Percentiles rank a stretch among this genome's conserved stretches.
These are phyloP conservation scores for Tubulanus polymorphus DNA, from an alignment of 2,888 invertebrate genomes.

Conservation along the genomic window DNA sequence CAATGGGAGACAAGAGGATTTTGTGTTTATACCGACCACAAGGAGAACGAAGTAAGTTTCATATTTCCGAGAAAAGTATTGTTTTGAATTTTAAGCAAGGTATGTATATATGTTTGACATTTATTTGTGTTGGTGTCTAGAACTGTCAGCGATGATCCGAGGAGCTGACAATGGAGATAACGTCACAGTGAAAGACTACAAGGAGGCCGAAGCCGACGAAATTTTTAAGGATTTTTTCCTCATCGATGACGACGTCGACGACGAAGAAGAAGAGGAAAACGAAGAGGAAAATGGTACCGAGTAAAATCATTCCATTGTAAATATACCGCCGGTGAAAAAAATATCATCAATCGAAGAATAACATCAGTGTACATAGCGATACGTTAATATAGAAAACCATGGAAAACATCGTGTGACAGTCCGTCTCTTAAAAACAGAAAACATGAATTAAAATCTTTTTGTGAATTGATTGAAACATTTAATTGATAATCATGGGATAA, in stretches of 20 bases:
- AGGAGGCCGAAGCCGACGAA: constrained; percentile 29
- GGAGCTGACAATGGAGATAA: constrained; percentile 36
- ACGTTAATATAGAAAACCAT: no score
- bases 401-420: no score
- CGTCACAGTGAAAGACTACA: constrained; percentile 39
- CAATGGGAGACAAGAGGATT: constrained; percentile 38
- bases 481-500: no score
- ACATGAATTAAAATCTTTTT: no score
- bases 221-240: constrained; percentile 33
- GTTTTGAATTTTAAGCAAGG: background rate
- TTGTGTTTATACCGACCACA: constrained; percentile 47
- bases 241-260: background rate
- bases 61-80: background rate
- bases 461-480: no score
- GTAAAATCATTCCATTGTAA: no score
- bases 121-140: constrained; percentile 23
- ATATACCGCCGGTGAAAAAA: no score
- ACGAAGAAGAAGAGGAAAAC: background rate
- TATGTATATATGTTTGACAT: constrained; percentile 5
- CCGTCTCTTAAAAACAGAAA: no score
- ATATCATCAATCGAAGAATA: no score
- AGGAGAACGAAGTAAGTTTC: constrained; percentile 32
- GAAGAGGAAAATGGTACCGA: background rate
- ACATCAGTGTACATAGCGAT: no score
- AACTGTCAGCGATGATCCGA: constrained; percentile 40